These are phyloP conservation scores for Pyrocephalus nanus DNA, from an alignment of 2,797 vertebrate genomes.

Conservation along the genomic window DNA sequence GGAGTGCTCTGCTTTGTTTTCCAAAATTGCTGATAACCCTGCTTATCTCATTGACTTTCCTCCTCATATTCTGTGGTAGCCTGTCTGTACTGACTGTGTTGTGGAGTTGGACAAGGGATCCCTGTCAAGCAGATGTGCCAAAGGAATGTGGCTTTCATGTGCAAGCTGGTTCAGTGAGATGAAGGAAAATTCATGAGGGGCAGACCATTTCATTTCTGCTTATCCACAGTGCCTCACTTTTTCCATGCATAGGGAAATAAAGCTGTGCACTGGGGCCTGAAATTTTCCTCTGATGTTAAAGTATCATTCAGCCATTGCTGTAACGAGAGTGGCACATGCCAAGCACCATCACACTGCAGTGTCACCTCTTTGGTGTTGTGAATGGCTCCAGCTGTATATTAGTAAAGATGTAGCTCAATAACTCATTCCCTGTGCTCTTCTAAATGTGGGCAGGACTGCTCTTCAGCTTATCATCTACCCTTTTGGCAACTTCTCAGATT, in stretches of 20 bases:
- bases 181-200: neutral
- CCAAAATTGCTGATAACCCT: neutral
- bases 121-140: neutral
- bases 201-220: neutral
- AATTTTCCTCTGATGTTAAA: neutral
- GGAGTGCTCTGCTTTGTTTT: neutral
- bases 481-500: neutral
- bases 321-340: fast-evolving
- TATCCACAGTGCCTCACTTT: neutral
- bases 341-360: neutral
- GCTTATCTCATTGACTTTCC: neutral
- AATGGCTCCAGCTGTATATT: neutral
- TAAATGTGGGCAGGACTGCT: neutral
- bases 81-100: neutral
- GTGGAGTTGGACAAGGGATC: neutral
- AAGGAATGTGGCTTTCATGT: neutral
- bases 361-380: neutral
- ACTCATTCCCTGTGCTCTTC: neutral
- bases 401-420: neutral
- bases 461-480: neutral
- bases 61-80: neutral
- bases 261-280: neutral
- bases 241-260: neutral
- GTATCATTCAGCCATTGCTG: neutral
- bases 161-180: neutral